Evolutionary conservation across 2,797 vertebrate species (phyloP).

Genomic region (Poeciliopsis gracilis): DNA sequence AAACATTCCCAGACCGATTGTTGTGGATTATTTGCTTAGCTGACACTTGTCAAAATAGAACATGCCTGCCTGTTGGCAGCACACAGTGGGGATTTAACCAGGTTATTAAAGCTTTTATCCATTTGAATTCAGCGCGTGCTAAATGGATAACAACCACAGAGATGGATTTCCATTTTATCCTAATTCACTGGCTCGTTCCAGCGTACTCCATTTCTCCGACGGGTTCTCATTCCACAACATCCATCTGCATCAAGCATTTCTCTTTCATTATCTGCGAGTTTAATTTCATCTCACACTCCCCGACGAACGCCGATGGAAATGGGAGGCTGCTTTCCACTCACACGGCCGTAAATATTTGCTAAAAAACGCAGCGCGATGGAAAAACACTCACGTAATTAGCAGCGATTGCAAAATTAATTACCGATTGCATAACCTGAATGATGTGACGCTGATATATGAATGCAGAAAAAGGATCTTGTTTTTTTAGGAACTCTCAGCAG

Average conservation of each 20-base stretch:
- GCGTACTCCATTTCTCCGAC: conserved; percentile 42
- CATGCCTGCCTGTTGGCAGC: conserved; percentile 50
- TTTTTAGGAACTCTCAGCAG: neutral
- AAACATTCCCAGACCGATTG: conserved; percentile 45
- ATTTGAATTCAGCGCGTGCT: conserved; percentile 53
- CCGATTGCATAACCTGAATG: conserved; percentile 28
- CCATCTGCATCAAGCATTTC: conserved; percentile 51
- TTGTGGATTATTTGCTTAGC: conserved; percentile 60
- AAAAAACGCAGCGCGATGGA: conserved; percentile 33
- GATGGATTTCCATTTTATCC: conserved; percentile 70
- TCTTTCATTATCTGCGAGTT: conserved; percentile 58
- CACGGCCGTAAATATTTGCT: conserved; percentile 33
- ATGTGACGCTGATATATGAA: conserved; percentile 17
- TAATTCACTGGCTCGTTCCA: conserved; percentile 61
- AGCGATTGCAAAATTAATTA: conserved; percentile 56
- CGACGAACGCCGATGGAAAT: conserved; percentile 23
- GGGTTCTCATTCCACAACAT: conserved; percentile 54
- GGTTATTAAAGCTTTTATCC: conserved; percentile 62
- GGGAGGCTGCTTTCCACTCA: conserved; percentile 34
- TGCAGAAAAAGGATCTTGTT: neutral
- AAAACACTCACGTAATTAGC: conserved; percentile 51
- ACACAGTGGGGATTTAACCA: conserved; percentile 47
- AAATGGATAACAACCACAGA: conserved; percentile 67
- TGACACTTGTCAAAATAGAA: conserved; percentile 62
- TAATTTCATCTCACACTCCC: conserved; percentile 54